These are phyloP conservation scores for Tetraneura akinire DNA, from an alignment of 1,140 invertebrate species.

Conservation along the genomic window DNA sequence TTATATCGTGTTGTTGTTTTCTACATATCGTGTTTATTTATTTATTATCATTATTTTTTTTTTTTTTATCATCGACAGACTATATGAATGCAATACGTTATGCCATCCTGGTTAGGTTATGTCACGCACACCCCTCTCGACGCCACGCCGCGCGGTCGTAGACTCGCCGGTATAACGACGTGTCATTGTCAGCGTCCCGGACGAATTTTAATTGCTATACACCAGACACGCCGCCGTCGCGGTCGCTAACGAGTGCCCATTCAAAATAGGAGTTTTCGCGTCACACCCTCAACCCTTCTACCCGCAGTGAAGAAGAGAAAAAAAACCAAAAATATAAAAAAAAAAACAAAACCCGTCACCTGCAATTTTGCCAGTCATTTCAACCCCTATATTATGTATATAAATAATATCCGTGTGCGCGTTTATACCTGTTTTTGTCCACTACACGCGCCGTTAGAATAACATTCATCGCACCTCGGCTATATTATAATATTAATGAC, in stretches of 20 bases:
- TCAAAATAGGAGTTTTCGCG: slow-evolving; percentile 13
- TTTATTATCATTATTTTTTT: background rate
- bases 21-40: too few relatives aligned
- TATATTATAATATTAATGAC: too few relatives aligned
- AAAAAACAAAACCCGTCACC: background rate
- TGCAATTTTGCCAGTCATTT: background rate
- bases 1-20: too few relatives aligned
- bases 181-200: slow-evolving; percentile 32
- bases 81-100: too few relatives aligned
- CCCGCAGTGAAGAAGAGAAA: too few relatives aligned
- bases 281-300: background rate
- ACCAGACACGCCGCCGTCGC: too few relatives aligned
- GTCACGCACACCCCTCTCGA: background rate
- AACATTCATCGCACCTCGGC: background rate
- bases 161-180: background rate
- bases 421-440: slow-evolving; percentile 39
- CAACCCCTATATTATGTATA: too few relatives aligned
- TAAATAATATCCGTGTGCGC: too few relatives aligned
- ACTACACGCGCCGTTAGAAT: background rate
- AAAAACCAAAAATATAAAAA: too few relatives aligned
- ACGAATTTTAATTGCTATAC: slow-evolving; percentile 41
- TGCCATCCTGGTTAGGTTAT: too few relatives aligned
- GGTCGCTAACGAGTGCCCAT: slow-evolving; percentile 37
- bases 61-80: background rate
- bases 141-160: too few relatives aligned